phyloP scores from a whole-genome alignment of 1,140 invertebrate species.

The Chionoecetes opilio region DNA sequence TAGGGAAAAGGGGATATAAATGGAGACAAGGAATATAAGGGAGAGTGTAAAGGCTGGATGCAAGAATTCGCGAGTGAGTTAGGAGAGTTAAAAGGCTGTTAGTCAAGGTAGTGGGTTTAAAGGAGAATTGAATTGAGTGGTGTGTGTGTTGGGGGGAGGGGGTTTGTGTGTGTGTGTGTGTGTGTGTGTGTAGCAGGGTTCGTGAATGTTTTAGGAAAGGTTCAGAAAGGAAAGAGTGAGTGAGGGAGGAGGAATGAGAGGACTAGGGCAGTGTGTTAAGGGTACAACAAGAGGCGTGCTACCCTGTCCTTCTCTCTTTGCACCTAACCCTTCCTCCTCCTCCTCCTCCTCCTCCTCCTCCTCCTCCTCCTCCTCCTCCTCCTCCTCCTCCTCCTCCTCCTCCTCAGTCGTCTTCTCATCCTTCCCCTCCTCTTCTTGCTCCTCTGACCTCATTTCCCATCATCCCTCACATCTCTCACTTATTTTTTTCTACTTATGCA shows the following conservation, averaged over 20 bases:
- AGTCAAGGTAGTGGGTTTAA: too few species aligned
- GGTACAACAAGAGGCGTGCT: neutral
- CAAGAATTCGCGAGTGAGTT: neutral
- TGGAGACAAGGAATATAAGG: neutral
- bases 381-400: neutral
- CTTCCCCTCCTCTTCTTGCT: neutral
- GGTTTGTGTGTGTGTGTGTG: neutral
- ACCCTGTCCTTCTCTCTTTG: neutral
- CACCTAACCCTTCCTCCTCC: neutral
- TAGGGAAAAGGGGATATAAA: neutral
- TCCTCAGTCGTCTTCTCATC: neutral
- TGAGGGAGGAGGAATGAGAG: neutral
- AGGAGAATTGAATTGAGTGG: neutral
- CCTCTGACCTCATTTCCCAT: neutral
- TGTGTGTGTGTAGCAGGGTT: neutral
- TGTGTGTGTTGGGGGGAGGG: too few species aligned
- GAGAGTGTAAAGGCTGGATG: neutral
- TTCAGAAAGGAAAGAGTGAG: neutral
- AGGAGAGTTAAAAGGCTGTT: neutral
- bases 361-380: conserved; percentile 11
- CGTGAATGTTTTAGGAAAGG: neutral
- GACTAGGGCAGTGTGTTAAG: conserved; percentile 6
- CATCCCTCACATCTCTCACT: neutral
- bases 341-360: neutral
- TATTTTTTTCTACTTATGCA: neutral